A percentile compares a stretch with the other conserved stretches of the same genome.
phyloP scores from a whole-genome alignment of 2,888 invertebrate species.

The Abscondita cerata region DNA sequence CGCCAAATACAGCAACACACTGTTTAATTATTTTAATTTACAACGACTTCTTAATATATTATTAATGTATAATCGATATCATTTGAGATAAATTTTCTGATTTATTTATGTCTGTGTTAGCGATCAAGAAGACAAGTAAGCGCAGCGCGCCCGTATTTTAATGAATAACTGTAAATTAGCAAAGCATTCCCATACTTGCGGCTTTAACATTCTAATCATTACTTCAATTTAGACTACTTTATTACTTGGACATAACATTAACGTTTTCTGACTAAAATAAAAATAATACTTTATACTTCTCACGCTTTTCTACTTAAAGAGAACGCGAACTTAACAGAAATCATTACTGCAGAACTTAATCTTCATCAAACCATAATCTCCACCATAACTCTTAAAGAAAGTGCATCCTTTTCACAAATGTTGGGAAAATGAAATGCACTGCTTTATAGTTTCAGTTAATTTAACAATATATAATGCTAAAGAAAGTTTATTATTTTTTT shows the following conservation, averaged over 20 bases:
- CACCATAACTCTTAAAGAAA: too few relatives aligned
- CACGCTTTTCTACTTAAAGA: too few relatives aligned
- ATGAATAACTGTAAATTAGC: constrained; percentile 17
- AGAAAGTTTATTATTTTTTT: background rate
- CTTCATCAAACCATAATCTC: too few relatives aligned
- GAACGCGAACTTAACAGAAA: too few relatives aligned
- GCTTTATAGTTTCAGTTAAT: too few relatives aligned
- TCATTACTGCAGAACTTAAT: too few relatives aligned
- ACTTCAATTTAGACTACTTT: background rate
- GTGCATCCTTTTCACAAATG: too few relatives aligned
- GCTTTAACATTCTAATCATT: background rate
- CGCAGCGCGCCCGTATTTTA: constrained; percentile 14
- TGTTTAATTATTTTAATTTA: constrained; percentile 57
- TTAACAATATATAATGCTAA: background rate
- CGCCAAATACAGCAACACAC: constrained; percentile 40
- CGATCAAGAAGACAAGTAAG: constrained; percentile 17
- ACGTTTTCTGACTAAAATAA: too few relatives aligned
- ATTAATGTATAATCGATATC: constrained; percentile 55
- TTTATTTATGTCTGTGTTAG: constrained; percentile 27
- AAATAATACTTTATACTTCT: too few relatives aligned
- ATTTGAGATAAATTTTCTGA: constrained; percentile 46
- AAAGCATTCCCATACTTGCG: constrained; percentile 4
- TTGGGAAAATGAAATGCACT: too few relatives aligned
- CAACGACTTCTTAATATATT: constrained; percentile 51
- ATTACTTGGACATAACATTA: too few relatives aligned